phyloP scores from a whole-genome alignment of 2,113 vertebrate genomes.

The Etheostoma cragini region DNA sequence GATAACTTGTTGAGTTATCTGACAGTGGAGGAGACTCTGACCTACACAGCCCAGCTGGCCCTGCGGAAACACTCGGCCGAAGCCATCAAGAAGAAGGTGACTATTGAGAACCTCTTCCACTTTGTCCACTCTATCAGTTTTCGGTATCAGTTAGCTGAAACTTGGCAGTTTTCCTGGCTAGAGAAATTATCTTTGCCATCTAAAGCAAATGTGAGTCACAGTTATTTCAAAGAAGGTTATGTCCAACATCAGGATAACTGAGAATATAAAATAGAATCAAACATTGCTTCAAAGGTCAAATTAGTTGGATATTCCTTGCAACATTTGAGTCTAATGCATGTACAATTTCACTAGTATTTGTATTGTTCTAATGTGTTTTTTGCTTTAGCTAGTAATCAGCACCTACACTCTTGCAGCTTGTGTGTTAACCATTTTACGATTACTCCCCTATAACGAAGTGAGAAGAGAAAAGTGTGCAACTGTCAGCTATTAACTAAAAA shows the following conservation, averaged over 20 bases:
- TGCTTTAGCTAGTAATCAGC: neutral
- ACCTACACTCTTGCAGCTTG: neutral
- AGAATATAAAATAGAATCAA: neutral
- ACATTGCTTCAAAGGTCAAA: neutral
- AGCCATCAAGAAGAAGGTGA: conserved; percentile 89
- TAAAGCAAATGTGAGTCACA: neutral
- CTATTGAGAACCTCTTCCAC: neutral
- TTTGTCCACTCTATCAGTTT: neutral
- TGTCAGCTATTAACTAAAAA: neutral
- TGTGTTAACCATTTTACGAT: neutral
- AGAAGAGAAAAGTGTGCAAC: neutral
- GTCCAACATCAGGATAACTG: neutral
- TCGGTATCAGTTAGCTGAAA: conserved; percentile 7
- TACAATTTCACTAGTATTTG: neutral
- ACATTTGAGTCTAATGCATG: neutral
- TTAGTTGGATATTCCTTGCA: neutral
- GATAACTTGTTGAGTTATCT: conserved; percentile 92
- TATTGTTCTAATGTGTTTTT: neutral
- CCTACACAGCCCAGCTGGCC: conserved; percentile 90
- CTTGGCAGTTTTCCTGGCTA: accelerated
- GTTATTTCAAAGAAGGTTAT: too few species aligned
- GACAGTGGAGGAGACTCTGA: conserved; percentile 92
- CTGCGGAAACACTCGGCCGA: conserved; percentile 77
- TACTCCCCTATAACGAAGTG: neutral
- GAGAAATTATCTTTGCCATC: neutral